phyloP scores from a whole-genome alignment of 1,140 invertebrate species.

The Sycophaga agraensis region DNA sequence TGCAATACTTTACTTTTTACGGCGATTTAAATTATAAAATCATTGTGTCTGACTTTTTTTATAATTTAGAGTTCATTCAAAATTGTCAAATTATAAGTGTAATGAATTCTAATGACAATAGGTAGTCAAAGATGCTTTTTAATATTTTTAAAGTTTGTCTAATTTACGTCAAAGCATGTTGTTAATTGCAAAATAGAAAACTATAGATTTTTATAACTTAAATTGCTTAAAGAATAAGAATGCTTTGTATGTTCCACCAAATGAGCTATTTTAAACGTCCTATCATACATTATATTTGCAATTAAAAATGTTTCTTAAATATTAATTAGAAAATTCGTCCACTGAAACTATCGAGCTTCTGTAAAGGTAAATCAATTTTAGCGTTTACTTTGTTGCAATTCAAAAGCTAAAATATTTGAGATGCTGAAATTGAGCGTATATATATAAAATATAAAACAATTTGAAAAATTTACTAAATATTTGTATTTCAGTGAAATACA shows the following conservation, averaged over 20 bases:
- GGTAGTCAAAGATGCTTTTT: too few relatives aligned
- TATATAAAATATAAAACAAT: too few relatives aligned
- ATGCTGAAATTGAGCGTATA: too few relatives aligned
- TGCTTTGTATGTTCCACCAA: conserved; percentile 6
- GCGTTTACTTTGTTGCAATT: conserved; percentile 6
- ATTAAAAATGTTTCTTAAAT: conserved; percentile 13
- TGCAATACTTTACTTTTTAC: conserved; percentile 5
- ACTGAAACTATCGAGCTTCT: conserved; percentile 53
- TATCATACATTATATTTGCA: too few relatives aligned
- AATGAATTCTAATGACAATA: too few relatives aligned
- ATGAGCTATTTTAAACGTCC: background rate
- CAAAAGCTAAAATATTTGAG: background rate
- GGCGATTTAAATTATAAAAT: conserved; percentile 9
- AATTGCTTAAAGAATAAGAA: background rate
- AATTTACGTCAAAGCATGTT: too few relatives aligned
- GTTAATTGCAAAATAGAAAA: too few relatives aligned
- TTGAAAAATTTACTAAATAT: conserved; percentile 8
- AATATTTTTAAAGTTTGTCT: too few relatives aligned
- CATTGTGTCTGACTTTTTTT: background rate
- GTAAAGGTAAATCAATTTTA: conserved; percentile 35
- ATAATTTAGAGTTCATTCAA: background rate
- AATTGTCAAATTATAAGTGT: too few relatives aligned
- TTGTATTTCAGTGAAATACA: conserved; percentile 18
- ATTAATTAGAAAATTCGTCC: conserved; percentile 45
- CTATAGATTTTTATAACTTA: conserved; percentile 21